phyloP scores from a whole-genome alignment of 2,113 vertebrate genomes.

The Silurus meridionalis region DNA sequence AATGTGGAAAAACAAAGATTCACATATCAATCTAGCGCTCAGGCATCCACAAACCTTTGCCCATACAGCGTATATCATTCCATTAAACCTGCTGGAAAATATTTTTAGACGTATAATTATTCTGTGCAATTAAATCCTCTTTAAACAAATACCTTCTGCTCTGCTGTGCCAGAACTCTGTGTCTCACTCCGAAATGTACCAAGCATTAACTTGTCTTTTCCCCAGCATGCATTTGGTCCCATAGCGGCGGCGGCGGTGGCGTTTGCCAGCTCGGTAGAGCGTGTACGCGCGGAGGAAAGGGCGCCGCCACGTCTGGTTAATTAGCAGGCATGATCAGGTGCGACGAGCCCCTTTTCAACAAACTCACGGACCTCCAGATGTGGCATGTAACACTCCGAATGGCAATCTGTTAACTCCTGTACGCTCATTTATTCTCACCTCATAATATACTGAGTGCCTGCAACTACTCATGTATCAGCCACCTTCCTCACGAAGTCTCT shows the following conservation, averaged over 20 bases:
- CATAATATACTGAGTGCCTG: neutral
- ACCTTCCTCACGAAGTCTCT: neutral
- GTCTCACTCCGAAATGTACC: neutral
- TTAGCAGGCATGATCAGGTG: conserved; percentile 32
- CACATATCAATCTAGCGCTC: no score
- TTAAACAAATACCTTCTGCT: neutral
- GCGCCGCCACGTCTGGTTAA: conserved; percentile 36
- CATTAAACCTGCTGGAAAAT: neutral
- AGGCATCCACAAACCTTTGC: no score
- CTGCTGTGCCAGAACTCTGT: neutral
- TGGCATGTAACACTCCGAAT: neutral
- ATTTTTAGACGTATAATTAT: neutral
- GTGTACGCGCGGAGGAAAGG: conserved; percentile 22
- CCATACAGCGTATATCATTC: no score
- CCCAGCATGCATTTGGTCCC: conserved; percentile 5
- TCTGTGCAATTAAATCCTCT: neutral
- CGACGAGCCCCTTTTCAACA: neutral
- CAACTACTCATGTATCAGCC: neutral
- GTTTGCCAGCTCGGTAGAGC: neutral
- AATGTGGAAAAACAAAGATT: no score
- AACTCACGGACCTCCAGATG: neutral
- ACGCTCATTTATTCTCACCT: neutral
- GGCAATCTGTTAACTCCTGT: neutral
- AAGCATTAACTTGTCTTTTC: conserved; percentile 4
- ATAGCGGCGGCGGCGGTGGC: conserved; percentile 12